Base-by-base conservation (phyloP, 2,888 invertebrate species). In the Eurois occulta region DNA sequence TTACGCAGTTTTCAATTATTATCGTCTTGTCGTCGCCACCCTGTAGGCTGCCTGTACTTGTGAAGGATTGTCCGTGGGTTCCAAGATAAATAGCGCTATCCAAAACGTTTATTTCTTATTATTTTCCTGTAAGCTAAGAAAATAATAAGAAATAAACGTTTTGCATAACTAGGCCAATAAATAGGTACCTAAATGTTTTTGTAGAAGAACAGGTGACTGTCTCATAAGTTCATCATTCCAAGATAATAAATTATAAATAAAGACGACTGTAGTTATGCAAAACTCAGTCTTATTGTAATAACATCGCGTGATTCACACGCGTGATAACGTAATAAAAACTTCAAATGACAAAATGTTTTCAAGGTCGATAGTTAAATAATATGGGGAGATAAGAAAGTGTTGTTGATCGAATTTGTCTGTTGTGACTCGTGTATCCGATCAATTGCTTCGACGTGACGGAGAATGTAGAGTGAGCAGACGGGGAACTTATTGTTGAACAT, bases 241-340 rank as follows among this genome's bases (percentile, higher is more conserved):
- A 46, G 52, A 81, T 71, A 81, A 75, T 38, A 71, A 62, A 46
- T 60, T 48, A 48, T 55, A 65, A 69, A 68, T 52, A 75, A 78
- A 43, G 10, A 41, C 8, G 28, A 38, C 41, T 58, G 66, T 78
- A 58, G 35, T 48, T 77, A 70, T 32, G 67, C 71, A 78, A 75
- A 68, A 72, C 73, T 52, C 28, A 38, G 52, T 46, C 46, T 35
- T 66, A 62, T 48, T 69, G 28, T 43, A 60, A 74, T 52, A 46
- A 52, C 64, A 71, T 58, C 13, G 55, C 78, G 74, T 78, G 74
- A 78, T 83, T 83, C 83, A 82, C 66, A 70, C 52, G 70, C 35
- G 13, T 60, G 83, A 75, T 83, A 72, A 72, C 24, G 74, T 52
- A 64, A 82, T 75, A 69, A 52, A 71, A 83, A 74, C 46, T 66